A percentile compares a stretch with the other conserved stretches of the same genome.
These are phyloP conservation scores for Phortica magna DNA, from an alignment of 2,888 invertebrate genomes.

Conservation along the genomic window DNA sequence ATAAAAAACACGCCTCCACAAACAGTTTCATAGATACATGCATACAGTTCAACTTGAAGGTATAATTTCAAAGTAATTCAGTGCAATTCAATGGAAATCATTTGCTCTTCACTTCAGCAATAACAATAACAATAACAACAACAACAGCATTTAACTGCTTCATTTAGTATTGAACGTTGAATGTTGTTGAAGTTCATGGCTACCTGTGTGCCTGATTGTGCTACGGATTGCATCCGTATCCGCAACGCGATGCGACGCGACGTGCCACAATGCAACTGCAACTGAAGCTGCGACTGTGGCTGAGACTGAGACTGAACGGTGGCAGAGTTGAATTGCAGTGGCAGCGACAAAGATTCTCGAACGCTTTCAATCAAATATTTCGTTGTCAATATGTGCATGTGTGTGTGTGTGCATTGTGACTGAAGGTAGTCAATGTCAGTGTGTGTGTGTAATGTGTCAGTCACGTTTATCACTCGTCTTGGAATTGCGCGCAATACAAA, in stretches of 20 bases:
- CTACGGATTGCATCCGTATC: not conserved
- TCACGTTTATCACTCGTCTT: not conserved
- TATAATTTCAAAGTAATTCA: too few relatives aligned
- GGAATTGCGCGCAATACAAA: not conserved
- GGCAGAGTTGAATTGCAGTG: too few relatives aligned
- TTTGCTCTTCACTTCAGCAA: not conserved
- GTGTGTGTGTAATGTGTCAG: constrained; percentile 4
- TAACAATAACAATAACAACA: not conserved
- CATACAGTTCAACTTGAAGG: too few relatives aligned
- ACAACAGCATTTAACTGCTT: not conserved
- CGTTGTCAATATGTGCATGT: too few relatives aligned
- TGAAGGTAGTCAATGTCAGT: too few relatives aligned
- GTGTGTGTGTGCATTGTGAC: not conserved
- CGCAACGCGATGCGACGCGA: not conserved
- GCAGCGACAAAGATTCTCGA: too few relatives aligned
- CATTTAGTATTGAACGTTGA: not conserved
- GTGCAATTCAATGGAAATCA: too few relatives aligned
- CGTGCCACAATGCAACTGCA: not conserved
- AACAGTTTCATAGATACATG: too few relatives aligned
- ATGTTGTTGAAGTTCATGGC: not conserved
- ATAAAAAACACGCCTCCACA: too few relatives aligned
- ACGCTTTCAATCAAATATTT: too few relatives aligned
- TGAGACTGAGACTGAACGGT: too few relatives aligned
- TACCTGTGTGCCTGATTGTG: not conserved
- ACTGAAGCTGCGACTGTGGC: not conserved